Evolutionary conservation across 2,888 invertebrate genomes (phyloP), one percentile per base, ranked within the genome.

Genomic region (Adelognathus sp.): DNA sequence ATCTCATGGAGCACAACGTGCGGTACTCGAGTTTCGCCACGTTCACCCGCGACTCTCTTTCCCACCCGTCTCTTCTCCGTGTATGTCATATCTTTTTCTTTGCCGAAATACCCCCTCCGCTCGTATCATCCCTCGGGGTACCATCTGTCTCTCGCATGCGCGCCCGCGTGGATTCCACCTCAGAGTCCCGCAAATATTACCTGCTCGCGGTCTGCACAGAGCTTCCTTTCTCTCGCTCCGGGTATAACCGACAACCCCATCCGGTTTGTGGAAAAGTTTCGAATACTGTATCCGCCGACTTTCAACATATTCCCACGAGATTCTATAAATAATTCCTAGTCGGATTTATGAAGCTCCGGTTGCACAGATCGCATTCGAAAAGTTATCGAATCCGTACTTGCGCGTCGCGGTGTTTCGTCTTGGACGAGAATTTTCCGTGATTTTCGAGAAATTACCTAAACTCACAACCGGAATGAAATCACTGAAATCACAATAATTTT

Each of bases 271-370:
- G 18, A 60, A 79, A 79, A 79, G 63, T 79, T 81, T 50, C 60
- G 56, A 70, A 29, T 74, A 39, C 52, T 52, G n/a, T n/a, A 52
- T 60, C 16, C 56, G 82, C 83, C 73, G 81, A 81, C 82, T 86
- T 77, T 72, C 83, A 79, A 82, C 67, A 69, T 76, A 81, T 83
- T 69, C 41, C 46, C n/a, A n/a, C 74, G 79, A 81, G 81, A 75
- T 71, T 84, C 85, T 84, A 86, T 88, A 88, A 87, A 89, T 89
- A 88, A 89, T 87, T 88, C 87, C 86, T 83, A 87, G 87, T 87
- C 82, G 84, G 85, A 88, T 89, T 88, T 89, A 89, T 86, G 86
- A 82, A 82, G 76, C 33, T 52, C 4, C 21, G 44, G 9, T n/a
- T 27, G 14, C 24, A 0, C 18, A 36, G 9, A 52, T 27, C 21